Percentiles rank a stretch among this genome's conserved stretches.
phyloP scores from a whole-genome alignment of 2,113 vertebrate species.

The Leptosomus discolor region DNA sequence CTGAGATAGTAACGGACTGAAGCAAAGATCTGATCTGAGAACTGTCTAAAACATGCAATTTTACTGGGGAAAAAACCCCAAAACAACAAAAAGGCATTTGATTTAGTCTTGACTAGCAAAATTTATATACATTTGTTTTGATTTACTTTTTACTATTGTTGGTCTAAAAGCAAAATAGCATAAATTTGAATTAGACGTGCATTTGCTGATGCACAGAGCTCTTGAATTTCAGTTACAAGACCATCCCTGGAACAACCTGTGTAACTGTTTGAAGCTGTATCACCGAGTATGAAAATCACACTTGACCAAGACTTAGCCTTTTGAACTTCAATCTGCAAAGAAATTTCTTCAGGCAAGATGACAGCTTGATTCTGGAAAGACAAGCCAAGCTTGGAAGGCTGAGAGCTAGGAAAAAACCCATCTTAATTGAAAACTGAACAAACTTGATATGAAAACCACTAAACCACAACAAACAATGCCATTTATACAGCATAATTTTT shows the following conservation, averaged over 20 bases:
- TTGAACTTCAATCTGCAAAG: background rate
- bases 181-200: background rate
- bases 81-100: background rate
- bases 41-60: background rate
- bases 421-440: background rate
- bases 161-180: background rate
- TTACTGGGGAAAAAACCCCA: background rate
- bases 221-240: background rate
- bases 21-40: background rate
- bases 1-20: background rate
- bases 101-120: background rate
- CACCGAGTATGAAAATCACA: background rate
- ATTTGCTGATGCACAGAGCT: background rate
- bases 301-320: background rate
- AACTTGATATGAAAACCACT: slow-evolving; percentile 1
- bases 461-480: slow-evolving; percentile 3
- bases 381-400: background rate
- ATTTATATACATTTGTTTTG: background rate
- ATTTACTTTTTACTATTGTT: background rate
- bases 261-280: background rate
- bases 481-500: background rate
- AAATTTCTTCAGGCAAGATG: background rate
- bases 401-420: background rate
- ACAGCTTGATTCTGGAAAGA: background rate
- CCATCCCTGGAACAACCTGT: background rate